A percentile compares a stretch with the other conserved stretches of the same genome.
Conservation (phyloP, 2,888 invertebrate species). For the Acronicta alni region DNA sequence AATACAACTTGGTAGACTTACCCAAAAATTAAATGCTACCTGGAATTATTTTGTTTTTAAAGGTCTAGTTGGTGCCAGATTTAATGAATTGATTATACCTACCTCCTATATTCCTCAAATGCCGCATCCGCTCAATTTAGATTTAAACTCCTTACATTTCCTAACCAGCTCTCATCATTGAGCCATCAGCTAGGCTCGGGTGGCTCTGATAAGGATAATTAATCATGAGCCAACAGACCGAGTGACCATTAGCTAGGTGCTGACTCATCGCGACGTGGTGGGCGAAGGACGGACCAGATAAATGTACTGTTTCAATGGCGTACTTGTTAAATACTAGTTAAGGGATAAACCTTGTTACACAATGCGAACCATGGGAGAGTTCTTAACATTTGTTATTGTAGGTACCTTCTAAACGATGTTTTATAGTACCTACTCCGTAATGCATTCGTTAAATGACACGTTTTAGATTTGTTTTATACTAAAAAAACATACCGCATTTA, state of each 20-base stretch:
- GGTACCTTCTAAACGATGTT: neutral
- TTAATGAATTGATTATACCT: neutral
- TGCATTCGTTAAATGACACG: too few species aligned
- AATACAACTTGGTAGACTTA: too few species aligned
- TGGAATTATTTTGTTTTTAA: too few species aligned
- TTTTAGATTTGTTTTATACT: too few species aligned
- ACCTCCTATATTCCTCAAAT: slow-evolving; percentile 5
- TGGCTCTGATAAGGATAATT: slow-evolving; percentile 83
- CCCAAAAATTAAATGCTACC: too few species aligned
- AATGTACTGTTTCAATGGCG: slow-evolving; percentile 65
- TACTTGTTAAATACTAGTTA: slow-evolving; percentile 63
- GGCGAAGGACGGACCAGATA: slow-evolving; percentile 63
- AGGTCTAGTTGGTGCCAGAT: neutral
- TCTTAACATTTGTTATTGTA: slow-evolving; percentile 15
- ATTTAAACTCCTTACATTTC: slow-evolving; percentile 36
- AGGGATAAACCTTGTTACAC: slow-evolving; percentile 31
- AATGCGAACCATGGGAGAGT: slow-evolving; percentile 7
- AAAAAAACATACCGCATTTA: too few species aligned
- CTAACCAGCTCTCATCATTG: slow-evolving; percentile 80
- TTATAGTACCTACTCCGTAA: too few species aligned
- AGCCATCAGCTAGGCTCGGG: slow-evolving; percentile 77
- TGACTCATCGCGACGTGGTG: slow-evolving; percentile 81
- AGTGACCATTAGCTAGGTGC: slow-evolving; percentile 84
- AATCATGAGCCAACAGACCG: slow-evolving; percentile 75
- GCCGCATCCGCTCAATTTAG: slow-evolving; percentile 50